phyloP scores from a whole-genome alignment of 1,140 invertebrate species.

The Drosophila arawakana region DNA sequence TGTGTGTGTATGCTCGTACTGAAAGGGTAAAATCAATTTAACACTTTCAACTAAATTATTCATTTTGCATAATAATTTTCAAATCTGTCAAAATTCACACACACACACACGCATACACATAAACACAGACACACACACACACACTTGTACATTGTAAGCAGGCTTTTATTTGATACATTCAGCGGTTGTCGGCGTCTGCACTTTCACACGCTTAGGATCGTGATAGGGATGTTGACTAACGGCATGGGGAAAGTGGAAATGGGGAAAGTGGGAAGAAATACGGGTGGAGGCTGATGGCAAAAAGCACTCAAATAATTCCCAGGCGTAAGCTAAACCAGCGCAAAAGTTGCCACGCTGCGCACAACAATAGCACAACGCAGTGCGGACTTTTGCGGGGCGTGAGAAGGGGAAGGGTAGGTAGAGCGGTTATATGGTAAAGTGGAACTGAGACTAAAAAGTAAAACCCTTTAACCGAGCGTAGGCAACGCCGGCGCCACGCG shows the following conservation, averaged over 20 bases:
- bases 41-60: slow-evolving; percentile 82
- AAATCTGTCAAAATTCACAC: slow-evolving; percentile 77
- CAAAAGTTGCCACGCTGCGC: slow-evolving; percentile 71
- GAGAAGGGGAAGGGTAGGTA: not conserved
- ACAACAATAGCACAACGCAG: slow-evolving; percentile 63
- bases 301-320: slow-evolving; percentile 82
- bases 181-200: slow-evolving; percentile 70
- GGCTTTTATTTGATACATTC: slow-evolving; percentile 59
- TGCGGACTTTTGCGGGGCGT: not conserved
- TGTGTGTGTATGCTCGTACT: slow-evolving; percentile 43
- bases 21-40: slow-evolving; percentile 81
- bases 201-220: slow-evolving; percentile 73
- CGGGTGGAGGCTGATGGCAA: slow-evolving; percentile 37
- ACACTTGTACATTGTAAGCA: slow-evolving; percentile 33
- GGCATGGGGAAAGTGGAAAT: not conserved
- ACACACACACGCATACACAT: slow-evolving; percentile 35
- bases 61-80: slow-evolving; percentile 83
- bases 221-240: slow-evolving; percentile 33
- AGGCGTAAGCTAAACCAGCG: slow-evolving; percentile 80
- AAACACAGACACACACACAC: slow-evolving; percentile 33
- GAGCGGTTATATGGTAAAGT: slow-evolving; percentile 32
- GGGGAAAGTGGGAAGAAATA: not conserved
- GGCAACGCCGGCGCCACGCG: slow-evolving; percentile 56
- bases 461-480: slow-evolving; percentile 81
- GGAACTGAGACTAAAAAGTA: slow-evolving; percentile 66